These are phyloP conservation scores for Drosophila cardini DNA, from an alignment of 1,140 invertebrate species.

Conservation along the genomic window DNA sequence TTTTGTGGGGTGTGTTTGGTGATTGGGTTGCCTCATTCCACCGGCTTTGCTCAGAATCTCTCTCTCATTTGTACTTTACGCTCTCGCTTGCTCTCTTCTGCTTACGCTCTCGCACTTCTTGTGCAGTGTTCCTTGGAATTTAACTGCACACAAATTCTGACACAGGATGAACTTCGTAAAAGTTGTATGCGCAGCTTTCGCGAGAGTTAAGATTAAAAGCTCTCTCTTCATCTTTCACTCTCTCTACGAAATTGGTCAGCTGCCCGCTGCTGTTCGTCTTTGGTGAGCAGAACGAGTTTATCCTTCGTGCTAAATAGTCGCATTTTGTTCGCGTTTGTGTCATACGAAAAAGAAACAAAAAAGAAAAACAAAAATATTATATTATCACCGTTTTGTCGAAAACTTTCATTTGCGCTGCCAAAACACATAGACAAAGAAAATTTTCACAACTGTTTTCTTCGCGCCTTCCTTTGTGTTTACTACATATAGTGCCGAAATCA, in stretches of 20 bases:
- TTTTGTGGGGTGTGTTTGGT: slow-evolving; percentile 47
- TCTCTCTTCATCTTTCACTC: not conserved
- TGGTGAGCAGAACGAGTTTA: slow-evolving; percentile 77
- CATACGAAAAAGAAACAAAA: slow-evolving; percentile 20
- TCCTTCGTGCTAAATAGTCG: slow-evolving; percentile 83
- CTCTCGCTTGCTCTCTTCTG: slow-evolving; percentile 27
- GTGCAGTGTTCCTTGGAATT: slow-evolving; percentile 69
- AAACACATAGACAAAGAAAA: not conserved
- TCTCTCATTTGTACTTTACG: not conserved
- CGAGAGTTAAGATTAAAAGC: slow-evolving; percentile 50
- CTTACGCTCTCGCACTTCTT: slow-evolving; percentile 24
- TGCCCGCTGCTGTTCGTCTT: slow-evolving; percentile 30
- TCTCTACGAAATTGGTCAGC: slow-evolving; percentile 39
- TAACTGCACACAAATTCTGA: slow-evolving; percentile 72
- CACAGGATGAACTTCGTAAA: slow-evolving; percentile 56
- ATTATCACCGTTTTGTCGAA: slow-evolving; percentile 29
- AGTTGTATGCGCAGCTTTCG: slow-evolving; percentile 37
- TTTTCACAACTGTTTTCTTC: slow-evolving; percentile 13
- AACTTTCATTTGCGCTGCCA: not conserved
- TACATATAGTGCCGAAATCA: slow-evolving; percentile 1
- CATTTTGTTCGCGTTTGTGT: slow-evolving; percentile 71
- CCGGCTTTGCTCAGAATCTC: slow-evolving; percentile 40
- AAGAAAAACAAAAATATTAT: slow-evolving; percentile 25
- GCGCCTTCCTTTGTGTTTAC: slow-evolving; percentile 24
- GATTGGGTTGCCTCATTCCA: slow-evolving; percentile 32